Evolutionary conservation across 2,797 vertebrate genomes (phyloP).

Genomic region (Arrhamphus sclerolepis): DNA sequence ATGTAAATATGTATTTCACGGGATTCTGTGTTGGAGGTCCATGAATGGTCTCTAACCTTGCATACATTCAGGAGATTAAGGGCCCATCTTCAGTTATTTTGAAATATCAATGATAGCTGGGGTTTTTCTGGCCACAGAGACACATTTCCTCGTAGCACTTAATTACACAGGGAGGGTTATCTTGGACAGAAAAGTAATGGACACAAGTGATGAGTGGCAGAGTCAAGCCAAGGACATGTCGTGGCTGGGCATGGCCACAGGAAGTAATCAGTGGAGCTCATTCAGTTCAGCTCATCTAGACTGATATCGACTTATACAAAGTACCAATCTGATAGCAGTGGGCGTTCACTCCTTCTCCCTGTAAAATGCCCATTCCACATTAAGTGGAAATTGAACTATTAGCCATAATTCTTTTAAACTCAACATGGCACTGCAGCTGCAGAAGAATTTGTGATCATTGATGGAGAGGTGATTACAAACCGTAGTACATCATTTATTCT

Average conservation of each 20-base stretch:
- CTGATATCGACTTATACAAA: not conserved
- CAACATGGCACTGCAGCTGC: not conserved
- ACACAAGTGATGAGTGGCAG: slow-evolving; percentile 40
- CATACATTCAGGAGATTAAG: slow-evolving; percentile 11
- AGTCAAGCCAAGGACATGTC: slow-evolving; percentile 65
- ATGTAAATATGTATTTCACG: slow-evolving; percentile 17
- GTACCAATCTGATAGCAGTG: not conserved
- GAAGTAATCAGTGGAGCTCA: slow-evolving; percentile 16
- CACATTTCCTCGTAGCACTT: slow-evolving; percentile 32
- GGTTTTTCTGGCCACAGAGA: slow-evolving; percentile 18
- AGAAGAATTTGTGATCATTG: not conserved
- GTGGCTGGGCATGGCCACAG: slow-evolving; percentile 38
- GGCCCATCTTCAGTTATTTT: slow-evolving; percentile 23
- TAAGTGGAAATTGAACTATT: not conserved
- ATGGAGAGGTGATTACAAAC: not conserved
- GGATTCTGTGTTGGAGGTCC: not conserved
- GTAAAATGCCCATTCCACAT: not conserved
- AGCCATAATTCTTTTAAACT: slow-evolving; percentile 5
- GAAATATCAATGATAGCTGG: slow-evolving; percentile 24
- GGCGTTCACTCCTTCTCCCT: not conserved
- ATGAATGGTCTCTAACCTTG: not conserved
- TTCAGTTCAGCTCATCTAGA: slow-evolving; percentile 15
- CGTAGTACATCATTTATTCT: slow-evolving; percentile 16
- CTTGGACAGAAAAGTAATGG: slow-evolving; percentile 49
- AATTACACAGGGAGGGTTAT: slow-evolving; percentile 47